phyloP scores from a whole-genome alignment of 2,113 vertebrate genomes.

The Corvus cornix region DNA sequence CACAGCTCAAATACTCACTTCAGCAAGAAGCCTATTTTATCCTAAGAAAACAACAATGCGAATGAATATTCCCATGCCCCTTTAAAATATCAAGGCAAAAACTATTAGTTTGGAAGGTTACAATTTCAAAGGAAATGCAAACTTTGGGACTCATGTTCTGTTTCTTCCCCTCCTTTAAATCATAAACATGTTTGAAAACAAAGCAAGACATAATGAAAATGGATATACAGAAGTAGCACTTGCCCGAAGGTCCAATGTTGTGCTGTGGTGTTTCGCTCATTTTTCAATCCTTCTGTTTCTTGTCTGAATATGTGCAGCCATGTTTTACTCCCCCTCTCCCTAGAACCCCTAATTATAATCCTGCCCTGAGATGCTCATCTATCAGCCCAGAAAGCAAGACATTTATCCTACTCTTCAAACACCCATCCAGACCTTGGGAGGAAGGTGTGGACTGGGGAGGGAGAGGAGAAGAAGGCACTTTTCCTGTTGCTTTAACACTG shows the following conservation, averaged over 20 bases:
- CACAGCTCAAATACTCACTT: not conserved
- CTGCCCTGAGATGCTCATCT: not conserved
- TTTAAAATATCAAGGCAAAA: not conserved
- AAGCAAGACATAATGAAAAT: not conserved
- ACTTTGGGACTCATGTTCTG: not conserved
- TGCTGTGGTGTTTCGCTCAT: not conserved
- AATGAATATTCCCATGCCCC: rapidly evolving
- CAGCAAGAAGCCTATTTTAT: not conserved
- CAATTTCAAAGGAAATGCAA: not conserved
- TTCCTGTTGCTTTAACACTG: not conserved
- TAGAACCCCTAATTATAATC: not conserved
- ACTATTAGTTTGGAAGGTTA: not conserved
- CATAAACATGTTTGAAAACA: not conserved
- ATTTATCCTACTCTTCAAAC: not conserved
- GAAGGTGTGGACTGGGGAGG: not conserved
- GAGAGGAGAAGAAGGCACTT: not conserved
- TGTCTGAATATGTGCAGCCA: not conserved
- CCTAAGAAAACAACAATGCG: not conserved
- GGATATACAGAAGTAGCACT: not conserved
- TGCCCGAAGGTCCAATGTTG: not conserved
- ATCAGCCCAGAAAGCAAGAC: not conserved
- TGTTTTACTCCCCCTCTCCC: not conserved
- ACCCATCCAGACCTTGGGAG: not conserved
- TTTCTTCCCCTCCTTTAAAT: not conserved
- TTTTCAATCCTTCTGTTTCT: slow-evolving; percentile 3